Percentiles rank a stretch among this genome's conserved stretches.
These are phyloP conservation scores for Leucania comma DNA, from an alignment of 2,888 invertebrate genomes.

Conservation along the genomic window DNA sequence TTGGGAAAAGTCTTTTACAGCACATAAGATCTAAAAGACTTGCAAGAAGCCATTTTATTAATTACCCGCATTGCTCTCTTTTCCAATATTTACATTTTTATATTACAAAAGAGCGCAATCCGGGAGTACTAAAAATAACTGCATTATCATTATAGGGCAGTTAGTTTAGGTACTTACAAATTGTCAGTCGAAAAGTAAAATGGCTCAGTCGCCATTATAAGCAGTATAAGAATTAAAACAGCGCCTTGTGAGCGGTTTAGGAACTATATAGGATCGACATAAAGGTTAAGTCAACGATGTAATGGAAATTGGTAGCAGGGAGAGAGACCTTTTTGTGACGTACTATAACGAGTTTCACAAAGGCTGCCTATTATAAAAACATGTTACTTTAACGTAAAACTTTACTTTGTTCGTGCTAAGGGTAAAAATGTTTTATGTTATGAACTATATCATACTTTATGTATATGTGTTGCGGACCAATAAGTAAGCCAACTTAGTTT, in stretches of 20 bases:
- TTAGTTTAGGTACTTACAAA: too few species aligned
- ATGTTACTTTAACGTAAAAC: slow-evolving; percentile 24
- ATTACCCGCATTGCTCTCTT: too few species aligned
- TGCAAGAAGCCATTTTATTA: too few species aligned
- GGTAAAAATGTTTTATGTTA: neutral
- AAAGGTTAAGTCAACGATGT: slow-evolving; percentile 38
- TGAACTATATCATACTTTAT: neutral
- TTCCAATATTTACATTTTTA: too few species aligned
- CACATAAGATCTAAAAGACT: too few species aligned
- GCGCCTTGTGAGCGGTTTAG: slow-evolving; percentile 6
- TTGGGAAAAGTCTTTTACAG: too few species aligned
- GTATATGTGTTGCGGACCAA: too few species aligned
- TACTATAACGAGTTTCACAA: slow-evolving; percentile 25
- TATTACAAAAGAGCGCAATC: too few species aligned
- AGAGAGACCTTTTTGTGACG: slow-evolving; percentile 38
- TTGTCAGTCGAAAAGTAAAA: neutral
- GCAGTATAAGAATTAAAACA: neutral
- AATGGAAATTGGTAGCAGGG: slow-evolving; percentile 33
- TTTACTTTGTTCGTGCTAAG: slow-evolving; percentile 9
- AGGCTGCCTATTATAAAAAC: slow-evolving; percentile 43
- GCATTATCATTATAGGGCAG: too few species aligned
- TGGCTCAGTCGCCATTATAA: neutral
- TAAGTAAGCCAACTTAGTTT: too few species aligned
- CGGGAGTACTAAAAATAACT: too few species aligned
- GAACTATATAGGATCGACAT: slow-evolving; percentile 17